phyloP scores from a whole-genome alignment of 1,140 invertebrate species.

The Zaprionus ornatus region DNA sequence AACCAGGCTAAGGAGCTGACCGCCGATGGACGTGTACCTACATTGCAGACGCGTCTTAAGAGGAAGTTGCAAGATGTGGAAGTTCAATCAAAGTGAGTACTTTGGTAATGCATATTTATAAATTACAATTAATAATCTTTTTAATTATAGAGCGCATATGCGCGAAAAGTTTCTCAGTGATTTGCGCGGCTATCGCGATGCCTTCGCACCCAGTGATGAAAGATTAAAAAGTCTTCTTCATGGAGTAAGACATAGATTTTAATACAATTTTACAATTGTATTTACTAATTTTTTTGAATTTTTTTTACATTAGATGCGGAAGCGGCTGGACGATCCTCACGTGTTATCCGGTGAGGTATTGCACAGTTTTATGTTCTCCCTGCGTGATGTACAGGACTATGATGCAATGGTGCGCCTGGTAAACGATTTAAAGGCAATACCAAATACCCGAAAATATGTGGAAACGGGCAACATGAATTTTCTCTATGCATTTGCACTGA shows the following conservation, averaged over 20 bases:
- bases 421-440: constrained; percentile 96
- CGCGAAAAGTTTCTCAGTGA: constrained; percentile 99
- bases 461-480: constrained; percentile 95
- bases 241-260: constrained; percentile 72
- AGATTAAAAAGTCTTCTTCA: constrained; percentile 94
- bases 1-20: constrained; percentile 85
- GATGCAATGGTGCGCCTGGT: constrained; percentile 99
- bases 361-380: constrained; percentile 96
- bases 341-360: constrained; percentile 97
- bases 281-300: background rate
- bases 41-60: constrained; percentile 88
- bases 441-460: constrained; percentile 94
- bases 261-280: background rate
- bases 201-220: constrained; percentile 88
- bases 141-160: constrained; percentile 93
- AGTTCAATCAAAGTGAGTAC: constrained; percentile 93
- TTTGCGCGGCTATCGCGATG: constrained; percentile 95
- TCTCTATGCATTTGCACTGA: constrained; percentile 98
- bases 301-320: constrained; percentile 88
- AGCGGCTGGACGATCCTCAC: constrained; percentile 97
- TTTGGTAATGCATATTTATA: background rate
- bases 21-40: constrained; percentile 88
- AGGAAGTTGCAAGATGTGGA: constrained; percentile 96
- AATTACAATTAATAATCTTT: background rate
- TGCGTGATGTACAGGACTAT: constrained; percentile 97